phyloP scores from a whole-genome alignment of 2,113 vertebrate species.

The Patagioenas fasciata region DNA sequence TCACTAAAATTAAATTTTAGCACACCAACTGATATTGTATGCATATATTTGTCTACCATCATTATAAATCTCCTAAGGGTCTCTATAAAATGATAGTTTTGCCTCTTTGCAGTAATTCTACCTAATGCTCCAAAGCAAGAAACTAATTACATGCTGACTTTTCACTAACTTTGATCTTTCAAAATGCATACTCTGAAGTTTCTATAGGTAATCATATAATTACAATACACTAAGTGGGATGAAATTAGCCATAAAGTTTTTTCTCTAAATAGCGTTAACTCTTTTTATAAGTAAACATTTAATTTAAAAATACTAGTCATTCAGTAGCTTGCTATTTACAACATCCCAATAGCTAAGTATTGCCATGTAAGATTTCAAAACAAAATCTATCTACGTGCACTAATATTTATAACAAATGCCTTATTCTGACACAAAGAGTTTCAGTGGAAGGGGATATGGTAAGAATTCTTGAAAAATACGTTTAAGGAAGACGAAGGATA shows the following conservation, averaged over 20 bases:
- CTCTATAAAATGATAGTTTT: slow-evolving; percentile 85
- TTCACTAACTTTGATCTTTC: slow-evolving; percentile 85
- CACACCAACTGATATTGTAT: slow-evolving; percentile 86
- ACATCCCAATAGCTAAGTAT: slow-evolving; percentile 35
- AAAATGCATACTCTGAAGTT: slow-evolving; percentile 74
- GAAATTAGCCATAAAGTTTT: slow-evolving; percentile 78
- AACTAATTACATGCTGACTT: slow-evolving; percentile 89
- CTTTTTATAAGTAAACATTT: slow-evolving; percentile 50
- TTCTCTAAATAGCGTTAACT: slow-evolving; percentile 74
- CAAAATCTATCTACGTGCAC: slow-evolving; percentile 63
- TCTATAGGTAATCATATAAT: slow-evolving; percentile 86
- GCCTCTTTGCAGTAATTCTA: slow-evolving; percentile 86
- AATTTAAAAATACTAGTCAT: slow-evolving; percentile 67
- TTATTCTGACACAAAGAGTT: slow-evolving; percentile 58
- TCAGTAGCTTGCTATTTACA: slow-evolving; percentile 11
- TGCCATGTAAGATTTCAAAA: slow-evolving; percentile 54
- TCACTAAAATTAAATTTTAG: slow-evolving; percentile 85
- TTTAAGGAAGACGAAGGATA: slow-evolving; percentile 70
- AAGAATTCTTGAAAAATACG: slow-evolving; percentile 68
- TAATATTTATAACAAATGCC: slow-evolving; percentile 71
- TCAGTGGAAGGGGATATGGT: slow-evolving; percentile 55
- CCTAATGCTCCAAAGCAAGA: slow-evolving; percentile 86
- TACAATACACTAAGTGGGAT: slow-evolving; percentile 78
- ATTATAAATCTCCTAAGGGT: slow-evolving; percentile 88
- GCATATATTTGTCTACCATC: slow-evolving; percentile 87